Conservation (phyloP, 2,113 vertebrate genomes). For the Oncorhynchus masou region DNA sequence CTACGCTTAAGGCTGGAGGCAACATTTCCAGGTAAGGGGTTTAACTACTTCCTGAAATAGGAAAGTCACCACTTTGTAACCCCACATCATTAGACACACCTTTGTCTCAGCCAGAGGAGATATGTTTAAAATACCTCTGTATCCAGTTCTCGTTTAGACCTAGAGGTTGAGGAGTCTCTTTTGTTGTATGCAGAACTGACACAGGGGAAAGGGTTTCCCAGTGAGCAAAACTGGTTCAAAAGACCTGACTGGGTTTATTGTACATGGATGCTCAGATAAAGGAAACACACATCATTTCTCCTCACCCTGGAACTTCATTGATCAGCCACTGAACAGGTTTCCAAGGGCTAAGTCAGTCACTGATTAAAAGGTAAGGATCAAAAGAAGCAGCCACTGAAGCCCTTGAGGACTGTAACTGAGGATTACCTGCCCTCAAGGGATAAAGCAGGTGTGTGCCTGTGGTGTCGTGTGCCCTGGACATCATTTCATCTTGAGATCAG, state of each 20-base stretch:
- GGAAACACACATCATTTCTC: conserved; percentile 1
- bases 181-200: not conserved
- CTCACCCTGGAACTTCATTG: conserved; percentile 9
- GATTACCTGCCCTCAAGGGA: not conserved
- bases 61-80: no score
- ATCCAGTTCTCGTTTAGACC: not conserved
- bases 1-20: no score
- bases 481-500: no score
- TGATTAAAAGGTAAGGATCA: not conserved
- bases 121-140: not conserved
- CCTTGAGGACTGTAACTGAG: not conserved
- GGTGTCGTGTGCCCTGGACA: not conserved
- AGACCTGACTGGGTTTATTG: not conserved
- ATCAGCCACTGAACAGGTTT: conserved; percentile 21
- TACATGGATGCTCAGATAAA: not conserved
- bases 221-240: not conserved
- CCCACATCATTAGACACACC: no score
- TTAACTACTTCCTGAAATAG: no score
- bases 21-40: no score
- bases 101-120: not conserved
- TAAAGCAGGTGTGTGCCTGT: not conserved
- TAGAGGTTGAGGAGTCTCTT: not conserved
- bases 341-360: conserved; percentile 2
- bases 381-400: not conserved
- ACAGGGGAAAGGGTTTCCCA: not conserved